Evolutionary conservation across 2,888 invertebrate species (phyloP).

Genomic region (Aricia artaxerxes): DNA sequence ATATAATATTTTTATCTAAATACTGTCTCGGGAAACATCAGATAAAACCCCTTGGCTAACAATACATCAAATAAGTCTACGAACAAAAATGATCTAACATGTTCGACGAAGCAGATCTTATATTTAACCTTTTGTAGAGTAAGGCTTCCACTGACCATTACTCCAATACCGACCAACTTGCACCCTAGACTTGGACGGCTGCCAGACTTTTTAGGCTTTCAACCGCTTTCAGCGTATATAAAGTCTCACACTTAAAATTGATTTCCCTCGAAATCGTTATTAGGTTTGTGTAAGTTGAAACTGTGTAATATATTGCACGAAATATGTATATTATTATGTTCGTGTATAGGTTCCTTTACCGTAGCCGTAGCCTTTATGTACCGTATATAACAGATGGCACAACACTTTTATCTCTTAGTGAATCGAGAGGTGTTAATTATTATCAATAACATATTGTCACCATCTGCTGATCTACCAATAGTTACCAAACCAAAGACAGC

Average conservation of each 20-base stretch:
- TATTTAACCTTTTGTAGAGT: slow-evolving; percentile 30
- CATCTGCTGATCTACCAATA: too few species aligned
- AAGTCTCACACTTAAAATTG: slow-evolving; percentile 33
- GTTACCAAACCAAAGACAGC: too few species aligned
- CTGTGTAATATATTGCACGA: background rate
- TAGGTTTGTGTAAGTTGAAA: background rate
- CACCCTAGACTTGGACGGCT: slow-evolving; percentile 39
- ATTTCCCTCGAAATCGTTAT: slow-evolving; percentile 18
- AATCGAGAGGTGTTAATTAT: too few species aligned
- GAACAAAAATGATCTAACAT: slow-evolving; percentile 22
- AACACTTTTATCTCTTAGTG: too few species aligned
- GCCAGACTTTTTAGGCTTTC: slow-evolving; percentile 45
- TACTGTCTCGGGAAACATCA: background rate
- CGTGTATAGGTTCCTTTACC: too few species aligned
- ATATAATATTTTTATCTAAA: too few species aligned
- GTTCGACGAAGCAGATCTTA: slow-evolving; percentile 24
- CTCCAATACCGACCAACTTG: slow-evolving; percentile 31
- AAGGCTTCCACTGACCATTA: slow-evolving; percentile 30
- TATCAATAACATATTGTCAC: too few species aligned
- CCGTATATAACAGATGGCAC: too few species aligned
- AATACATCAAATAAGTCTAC: background rate
- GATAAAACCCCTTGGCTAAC: background rate
- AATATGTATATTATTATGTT: too few species aligned
- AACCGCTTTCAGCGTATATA: slow-evolving; percentile 43
- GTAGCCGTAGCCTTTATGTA: too few species aligned